phyloP scores from a whole-genome alignment of 2,113 vertebrate species.

The Lagopus muta region DNA sequence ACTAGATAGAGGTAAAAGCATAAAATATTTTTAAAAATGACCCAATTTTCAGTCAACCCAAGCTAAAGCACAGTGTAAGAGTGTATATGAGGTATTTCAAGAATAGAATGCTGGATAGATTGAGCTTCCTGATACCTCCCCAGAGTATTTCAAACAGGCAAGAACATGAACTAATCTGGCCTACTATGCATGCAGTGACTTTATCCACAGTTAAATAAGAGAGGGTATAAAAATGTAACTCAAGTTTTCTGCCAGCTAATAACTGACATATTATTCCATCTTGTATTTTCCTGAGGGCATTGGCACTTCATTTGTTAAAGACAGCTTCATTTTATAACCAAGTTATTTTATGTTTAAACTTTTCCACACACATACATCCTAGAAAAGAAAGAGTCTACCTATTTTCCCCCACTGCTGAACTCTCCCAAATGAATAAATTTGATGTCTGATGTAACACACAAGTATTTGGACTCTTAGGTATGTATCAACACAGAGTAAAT shows the following conservation, averaged over 20 bases:
- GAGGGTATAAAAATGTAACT: not conserved
- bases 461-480: not conserved
- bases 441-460: not conserved
- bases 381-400: not conserved
- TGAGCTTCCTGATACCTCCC: not conserved
- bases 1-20: not conserved
- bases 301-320: slow-evolving; percentile 16
- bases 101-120: slow-evolving; percentile 18
- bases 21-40: not conserved
- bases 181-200: not conserved
- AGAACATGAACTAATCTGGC: not conserved
- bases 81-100: not conserved
- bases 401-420: not conserved
- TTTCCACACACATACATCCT: not conserved
- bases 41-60: not conserved
- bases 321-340: not conserved
- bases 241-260: slow-evolving; percentile 30
- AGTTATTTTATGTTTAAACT: not conserved
- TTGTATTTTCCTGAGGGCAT: not conserved
- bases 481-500: not conserved
- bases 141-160: not conserved
- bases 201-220: not conserved
- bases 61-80: not conserved
- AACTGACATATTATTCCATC: not conserved
- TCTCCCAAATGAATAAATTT: not conserved